Conservation (phyloP, 2,113 vertebrate genomes). For the Asarcornis scutulata region DNA sequence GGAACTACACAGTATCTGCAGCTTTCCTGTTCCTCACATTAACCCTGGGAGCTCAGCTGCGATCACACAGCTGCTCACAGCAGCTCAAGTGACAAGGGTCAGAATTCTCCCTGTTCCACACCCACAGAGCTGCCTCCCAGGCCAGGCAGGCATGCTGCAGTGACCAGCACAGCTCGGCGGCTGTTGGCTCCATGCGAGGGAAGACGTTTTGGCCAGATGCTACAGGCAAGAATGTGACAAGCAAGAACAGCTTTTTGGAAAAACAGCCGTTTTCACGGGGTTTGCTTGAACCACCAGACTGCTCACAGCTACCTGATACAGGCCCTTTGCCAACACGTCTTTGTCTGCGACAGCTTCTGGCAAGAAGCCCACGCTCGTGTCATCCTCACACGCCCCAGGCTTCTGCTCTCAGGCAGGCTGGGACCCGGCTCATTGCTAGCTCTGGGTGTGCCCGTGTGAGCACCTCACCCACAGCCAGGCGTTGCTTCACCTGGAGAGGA, state of each 20-base stretch:
- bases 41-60: background rate
- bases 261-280: slow-evolving; percentile 3
- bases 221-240: background rate
- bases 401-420: accelerated
- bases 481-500: background rate
- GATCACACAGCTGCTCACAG: too few relatives aligned
- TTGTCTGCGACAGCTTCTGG: background rate
- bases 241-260: background rate
- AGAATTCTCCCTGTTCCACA: accelerated
- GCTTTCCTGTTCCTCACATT: background rate
- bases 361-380: background rate
- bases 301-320: background rate
- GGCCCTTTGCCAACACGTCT: background rate
- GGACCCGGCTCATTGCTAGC: background rate
- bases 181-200: accelerated
- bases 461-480: background rate
- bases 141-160: accelerated
- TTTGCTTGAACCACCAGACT: background rate
- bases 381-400: background rate
- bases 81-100: background rate
- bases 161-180: background rate
- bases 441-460: background rate
- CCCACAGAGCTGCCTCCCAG: accelerated
- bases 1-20: background rate
- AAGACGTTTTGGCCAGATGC: background rate